These are phyloP conservation scores for Apotomis turbidana DNA, from an alignment of 2,888 invertebrate species.

Conservation along the genomic window DNA sequence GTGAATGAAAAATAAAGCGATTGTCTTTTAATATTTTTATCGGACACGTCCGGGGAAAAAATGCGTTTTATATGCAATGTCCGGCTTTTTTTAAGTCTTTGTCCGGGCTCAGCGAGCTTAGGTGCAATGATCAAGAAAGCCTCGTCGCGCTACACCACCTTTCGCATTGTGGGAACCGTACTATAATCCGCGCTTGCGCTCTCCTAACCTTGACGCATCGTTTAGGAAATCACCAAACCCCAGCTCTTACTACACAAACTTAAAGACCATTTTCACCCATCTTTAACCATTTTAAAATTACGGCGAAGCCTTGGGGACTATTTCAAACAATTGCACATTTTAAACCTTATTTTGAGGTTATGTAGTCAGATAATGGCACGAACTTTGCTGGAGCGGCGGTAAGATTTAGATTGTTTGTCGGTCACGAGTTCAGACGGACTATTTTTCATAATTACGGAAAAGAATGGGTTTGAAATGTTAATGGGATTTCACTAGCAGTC, in stretches of 20 bases:
- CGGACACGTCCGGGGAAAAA: too few relatives aligned
- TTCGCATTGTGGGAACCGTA: constrained; percentile 47
- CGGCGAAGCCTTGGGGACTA: constrained; percentile 8
- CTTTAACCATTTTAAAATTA: constrained; percentile 7
- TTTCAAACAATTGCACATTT: background rate
- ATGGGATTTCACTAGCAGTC: constrained; percentile 3
- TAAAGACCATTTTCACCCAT: constrained; percentile 2
- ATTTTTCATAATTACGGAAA: constrained; percentile 30
- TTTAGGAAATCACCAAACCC: constrained; percentile 23
- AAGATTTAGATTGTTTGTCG: constrained; percentile 19
- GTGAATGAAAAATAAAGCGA: too few relatives aligned
- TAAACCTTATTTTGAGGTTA: background rate
- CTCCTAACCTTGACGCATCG: constrained; percentile 34
- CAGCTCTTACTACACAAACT: constrained; percentile 2
- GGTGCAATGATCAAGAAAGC: constrained; percentile 41
- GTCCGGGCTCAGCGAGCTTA: too few relatives aligned
- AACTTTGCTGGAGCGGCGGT: background rate
- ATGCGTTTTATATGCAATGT: too few relatives aligned
- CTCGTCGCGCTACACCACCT: constrained; percentile 32
- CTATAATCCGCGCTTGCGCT: constrained; percentile 41
- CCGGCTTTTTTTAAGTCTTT: too few relatives aligned
- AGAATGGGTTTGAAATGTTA: background rate
- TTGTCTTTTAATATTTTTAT: too few relatives aligned
- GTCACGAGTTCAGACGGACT: constrained; percentile 13
- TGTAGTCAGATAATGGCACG: background rate